Conservation (phyloP, 2,797 vertebrate species). For the Threskiornis aethiopicus region DNA sequence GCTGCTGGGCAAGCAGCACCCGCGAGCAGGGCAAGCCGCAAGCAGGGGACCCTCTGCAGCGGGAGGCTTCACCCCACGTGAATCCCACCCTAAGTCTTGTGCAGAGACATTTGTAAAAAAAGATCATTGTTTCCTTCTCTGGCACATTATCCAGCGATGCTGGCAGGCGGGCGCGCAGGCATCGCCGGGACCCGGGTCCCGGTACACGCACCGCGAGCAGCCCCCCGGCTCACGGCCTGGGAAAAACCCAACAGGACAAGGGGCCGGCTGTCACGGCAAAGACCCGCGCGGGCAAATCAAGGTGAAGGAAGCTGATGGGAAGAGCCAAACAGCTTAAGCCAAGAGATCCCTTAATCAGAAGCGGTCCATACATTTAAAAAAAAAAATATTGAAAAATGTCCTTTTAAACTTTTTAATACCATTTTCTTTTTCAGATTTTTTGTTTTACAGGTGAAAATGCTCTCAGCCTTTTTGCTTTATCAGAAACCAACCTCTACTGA, state of each 20-base stretch:
- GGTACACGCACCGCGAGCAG: fast-evolving
- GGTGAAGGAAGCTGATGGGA: neutral
- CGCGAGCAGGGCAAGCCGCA: neutral
- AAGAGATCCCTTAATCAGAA: neutral
- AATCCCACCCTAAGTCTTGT: neutral
- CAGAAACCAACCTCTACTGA: neutral
- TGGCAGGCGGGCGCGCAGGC: neutral
- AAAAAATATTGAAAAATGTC: neutral
- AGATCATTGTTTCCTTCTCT: neutral
- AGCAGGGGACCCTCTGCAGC: neutral
- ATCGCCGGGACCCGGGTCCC: too few relatives aligned
- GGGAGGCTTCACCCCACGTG: neutral
- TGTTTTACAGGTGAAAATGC: neutral
- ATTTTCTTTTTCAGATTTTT: neutral
- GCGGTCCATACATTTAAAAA: too few relatives aligned
- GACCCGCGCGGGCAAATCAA: neutral
- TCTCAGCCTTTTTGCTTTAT: neutral
- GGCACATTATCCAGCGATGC: neutral
- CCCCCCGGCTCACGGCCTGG: neutral
- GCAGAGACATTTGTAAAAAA: neutral
- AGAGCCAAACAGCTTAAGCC: neutral
- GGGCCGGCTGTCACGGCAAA: neutral
- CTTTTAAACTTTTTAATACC: neutral
- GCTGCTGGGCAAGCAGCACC: fast-evolving
- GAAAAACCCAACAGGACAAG: too few relatives aligned